Base-by-base conservation (phyloP, 2,797 vertebrate genomes). In the Anas bahamensis region DNA sequence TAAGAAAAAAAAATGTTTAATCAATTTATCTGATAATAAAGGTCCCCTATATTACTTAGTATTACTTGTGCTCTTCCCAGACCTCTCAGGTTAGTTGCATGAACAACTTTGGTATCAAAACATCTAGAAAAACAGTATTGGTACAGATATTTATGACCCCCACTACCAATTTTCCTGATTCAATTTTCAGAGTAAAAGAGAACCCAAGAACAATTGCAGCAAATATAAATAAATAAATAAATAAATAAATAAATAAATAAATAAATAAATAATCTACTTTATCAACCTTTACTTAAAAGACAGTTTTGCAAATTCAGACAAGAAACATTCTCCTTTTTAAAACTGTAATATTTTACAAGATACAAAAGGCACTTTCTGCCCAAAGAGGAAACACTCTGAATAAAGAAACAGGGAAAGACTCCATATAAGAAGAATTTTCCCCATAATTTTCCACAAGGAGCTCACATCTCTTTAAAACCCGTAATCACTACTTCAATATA, bases 401-500 rank as follows among this genome's bases (percentile, higher is more conserved):
- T 94, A 77, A 96, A 94, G 31, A 84, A 81, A 65, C 26, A 76
- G 48, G 82, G 76, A 86, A 95, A 96, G 64, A 59, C 41, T 81
- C 55, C 68, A 86, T 23, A 70, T 44, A 35, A 4, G 29, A 92
- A 91, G 71, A 93, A 63, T 81, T 90, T 95, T 93, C 82, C 82
- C 93, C 90, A 70, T 66, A 44, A 73, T 73, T 92, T 90, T 93
- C 82, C 10, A 12, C 64, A 52, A 97, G 96, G 96, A 97, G 63
- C 87, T 96, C 10, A 2, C 72, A 81, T 94, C 46, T 97, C 95
- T 96, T 96, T 96, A 92, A 97, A 97, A 89, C 95, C 96, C 96
- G 96, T 96, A 97, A 97, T 83, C 33, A 94, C 94, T 53, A 96
- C 96, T 95, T 97, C 94, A 96, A 96, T 94, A 68, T 70, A 95